A percentile compares a stretch with the other conserved stretches of the same genome.
These are phyloP conservation scores for Frieseomelitta varia DNA, from an alignment of 1,140 invertebrate genomes.

Conservation along the genomic window DNA sequence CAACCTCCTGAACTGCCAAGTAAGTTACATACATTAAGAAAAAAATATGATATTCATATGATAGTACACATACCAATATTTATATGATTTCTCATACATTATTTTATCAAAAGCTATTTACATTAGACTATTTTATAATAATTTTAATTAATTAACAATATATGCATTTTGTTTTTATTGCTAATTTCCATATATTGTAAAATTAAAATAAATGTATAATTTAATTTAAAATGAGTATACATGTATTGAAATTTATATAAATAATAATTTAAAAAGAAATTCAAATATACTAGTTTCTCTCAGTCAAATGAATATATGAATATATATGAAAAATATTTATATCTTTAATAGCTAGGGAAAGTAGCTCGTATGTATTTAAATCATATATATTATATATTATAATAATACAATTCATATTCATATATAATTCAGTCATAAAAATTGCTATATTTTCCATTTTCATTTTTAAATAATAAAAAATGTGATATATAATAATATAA, in stretches of 20 bases:
- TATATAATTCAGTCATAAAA: too few relatives aligned
- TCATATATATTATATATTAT: background rate
- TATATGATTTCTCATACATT: background rate
- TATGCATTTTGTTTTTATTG: background rate
- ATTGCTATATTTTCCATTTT: too few relatives aligned
- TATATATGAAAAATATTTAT: background rate
- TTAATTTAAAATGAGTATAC: too few relatives aligned
- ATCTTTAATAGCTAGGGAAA: background rate
- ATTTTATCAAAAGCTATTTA: background rate
- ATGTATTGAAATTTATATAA: background rate
- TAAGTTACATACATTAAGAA: conserved; percentile 45
- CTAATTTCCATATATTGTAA: background rate
- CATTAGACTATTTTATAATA: background rate
- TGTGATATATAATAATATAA: too few relatives aligned
- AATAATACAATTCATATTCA: too few relatives aligned
- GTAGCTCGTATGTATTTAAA: background rate
- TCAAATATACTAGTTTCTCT: background rate
- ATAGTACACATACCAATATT: background rate
- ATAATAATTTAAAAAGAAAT: background rate
- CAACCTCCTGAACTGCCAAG: conserved; percentile 82
- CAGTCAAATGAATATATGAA: too few relatives aligned
- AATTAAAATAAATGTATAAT: background rate
- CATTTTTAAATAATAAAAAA: too few relatives aligned
- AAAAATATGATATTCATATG: background rate
- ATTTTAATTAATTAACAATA: background rate